A percentile compares a stretch with the other conserved stretches of the same genome.
These are phyloP conservation scores for Micrastur ruficollis DNA, from an alignment of 2,797 vertebrate species.

Conservation along the genomic window DNA sequence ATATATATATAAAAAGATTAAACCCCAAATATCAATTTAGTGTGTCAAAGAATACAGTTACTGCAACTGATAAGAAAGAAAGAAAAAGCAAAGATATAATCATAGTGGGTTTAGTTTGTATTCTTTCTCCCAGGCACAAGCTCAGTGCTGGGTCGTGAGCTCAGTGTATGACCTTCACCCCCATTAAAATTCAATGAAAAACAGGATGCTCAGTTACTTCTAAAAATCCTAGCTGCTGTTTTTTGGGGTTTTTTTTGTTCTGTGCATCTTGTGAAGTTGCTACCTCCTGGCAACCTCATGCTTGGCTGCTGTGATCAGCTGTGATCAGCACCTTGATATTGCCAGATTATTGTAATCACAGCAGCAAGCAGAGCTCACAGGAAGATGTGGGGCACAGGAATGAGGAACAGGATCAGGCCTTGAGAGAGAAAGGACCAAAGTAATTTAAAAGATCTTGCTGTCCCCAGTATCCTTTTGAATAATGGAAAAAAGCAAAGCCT, in stretches of 20 bases:
- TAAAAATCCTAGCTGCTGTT: background rate
- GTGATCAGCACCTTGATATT: background rate
- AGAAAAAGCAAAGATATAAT: background rate
- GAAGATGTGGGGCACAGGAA: background rate
- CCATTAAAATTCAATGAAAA: conserved; percentile 15
- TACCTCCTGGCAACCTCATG: background rate
- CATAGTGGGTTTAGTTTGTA: background rate
- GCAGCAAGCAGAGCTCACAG: background rate
- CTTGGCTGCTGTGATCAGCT: background rate
- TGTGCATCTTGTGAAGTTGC: background rate
- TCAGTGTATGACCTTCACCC: background rate
- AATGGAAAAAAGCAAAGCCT: background rate
- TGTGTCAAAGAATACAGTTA: background rate
- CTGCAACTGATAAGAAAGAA: background rate
- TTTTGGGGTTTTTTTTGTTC: background rate
- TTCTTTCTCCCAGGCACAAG: background rate
- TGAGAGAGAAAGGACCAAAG: background rate
- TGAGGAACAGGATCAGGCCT: background rate
- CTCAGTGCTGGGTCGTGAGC: background rate
- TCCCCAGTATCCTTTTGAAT: background rate
- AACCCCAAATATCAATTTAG: background rate
- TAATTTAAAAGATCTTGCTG: background rate
- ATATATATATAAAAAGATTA: background rate
- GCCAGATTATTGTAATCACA: background rate
- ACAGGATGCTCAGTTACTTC: background rate